Percentiles rank a stretch among this genome's conserved stretches.
Conservation (phyloP, 2,113 vertebrate genomes). For the Amphiprion ocellaris region DNA sequence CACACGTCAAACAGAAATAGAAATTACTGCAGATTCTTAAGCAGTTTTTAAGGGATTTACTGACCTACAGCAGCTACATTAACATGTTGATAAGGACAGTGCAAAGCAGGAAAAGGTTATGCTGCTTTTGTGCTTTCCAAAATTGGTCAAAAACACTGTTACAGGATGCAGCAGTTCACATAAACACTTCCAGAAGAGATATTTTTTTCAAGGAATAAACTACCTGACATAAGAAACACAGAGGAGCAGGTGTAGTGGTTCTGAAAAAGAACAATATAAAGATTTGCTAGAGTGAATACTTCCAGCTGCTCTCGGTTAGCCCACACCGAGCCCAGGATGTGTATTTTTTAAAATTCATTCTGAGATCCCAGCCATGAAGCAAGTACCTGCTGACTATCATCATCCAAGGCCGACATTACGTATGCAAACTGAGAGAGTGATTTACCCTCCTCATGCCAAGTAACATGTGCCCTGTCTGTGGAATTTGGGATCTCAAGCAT, state of each 20-base stretch:
- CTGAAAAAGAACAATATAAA: slow-evolving; percentile 10
- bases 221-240: background rate
- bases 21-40: too few species aligned
- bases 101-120: background rate
- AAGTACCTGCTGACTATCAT: slow-evolving; percentile 41
- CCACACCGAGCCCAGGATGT: background rate
- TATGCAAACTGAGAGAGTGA: slow-evolving; percentile 49
- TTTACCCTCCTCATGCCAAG: slow-evolving; percentile 55
- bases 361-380: slow-evolving; percentile 37
- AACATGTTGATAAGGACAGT: background rate
- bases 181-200: background rate
- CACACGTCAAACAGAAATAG: background rate
- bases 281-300: background rate
- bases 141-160: background rate
- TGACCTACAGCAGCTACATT: background rate
- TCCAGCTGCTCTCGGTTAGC: slow-evolving; percentile 22
- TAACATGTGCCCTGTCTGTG: slow-evolving; percentile 68
- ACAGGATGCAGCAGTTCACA: slow-evolving; percentile 6
- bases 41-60: background rate
- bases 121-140: background rate
- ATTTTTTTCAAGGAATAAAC: background rate
- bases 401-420: slow-evolving; percentile 32
- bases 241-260: slow-evolving; percentile 4
- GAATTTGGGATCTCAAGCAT: slow-evolving; percentile 77
- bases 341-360: slow-evolving; percentile 23